These are phyloP conservation scores for Polyommatus icarus DNA, from an alignment of 2,888 invertebrate species.

Conservation along the genomic window DNA sequence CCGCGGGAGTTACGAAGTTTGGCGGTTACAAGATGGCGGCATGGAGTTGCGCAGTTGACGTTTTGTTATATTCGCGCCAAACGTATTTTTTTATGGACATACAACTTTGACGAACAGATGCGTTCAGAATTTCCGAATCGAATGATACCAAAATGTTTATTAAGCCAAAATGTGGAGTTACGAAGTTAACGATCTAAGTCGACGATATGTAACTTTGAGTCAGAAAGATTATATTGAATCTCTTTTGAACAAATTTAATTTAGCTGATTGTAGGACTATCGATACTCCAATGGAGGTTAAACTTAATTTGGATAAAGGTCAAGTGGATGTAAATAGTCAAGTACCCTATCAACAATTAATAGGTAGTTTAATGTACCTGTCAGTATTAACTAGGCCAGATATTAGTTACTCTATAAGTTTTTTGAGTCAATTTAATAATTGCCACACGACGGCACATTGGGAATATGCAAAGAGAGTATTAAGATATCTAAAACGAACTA, in stretches of 20 bases:
- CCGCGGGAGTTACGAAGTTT: too few species aligned
- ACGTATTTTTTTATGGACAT: too few species aligned
- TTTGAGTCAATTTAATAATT: constrained; percentile 41
- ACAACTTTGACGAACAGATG: too few species aligned
- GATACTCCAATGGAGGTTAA: constrained; percentile 35
- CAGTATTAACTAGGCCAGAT: constrained; percentile 39
- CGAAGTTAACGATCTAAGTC: too few species aligned
- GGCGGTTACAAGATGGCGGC: too few species aligned
- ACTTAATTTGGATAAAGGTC: constrained; percentile 32
- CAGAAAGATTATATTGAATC: constrained; percentile 36
- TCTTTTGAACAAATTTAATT: constrained; percentile 34
- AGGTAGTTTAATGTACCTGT: constrained; percentile 39
- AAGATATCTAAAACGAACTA: constrained; percentile 19
- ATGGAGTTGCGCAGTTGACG: too few species aligned
- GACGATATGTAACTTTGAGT: constrained; percentile 32
- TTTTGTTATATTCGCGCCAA: too few species aligned
- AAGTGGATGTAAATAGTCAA: constrained; percentile 26
- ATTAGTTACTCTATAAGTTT: constrained; percentile 37
- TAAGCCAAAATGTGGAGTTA: too few species aligned
- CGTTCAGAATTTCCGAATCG: too few species aligned
- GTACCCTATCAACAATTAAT: constrained; percentile 39
- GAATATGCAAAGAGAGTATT: too few species aligned
- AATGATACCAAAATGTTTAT: too few species aligned
- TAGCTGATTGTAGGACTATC: constrained; percentile 35
- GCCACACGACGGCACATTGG: constrained; percentile 15